Percentiles rank a stretch among this genome's conserved stretches.
These are phyloP conservation scores for Platycnemis pennipes DNA, from an alignment of 2,888 invertebrate species.

Conservation along the genomic window DNA sequence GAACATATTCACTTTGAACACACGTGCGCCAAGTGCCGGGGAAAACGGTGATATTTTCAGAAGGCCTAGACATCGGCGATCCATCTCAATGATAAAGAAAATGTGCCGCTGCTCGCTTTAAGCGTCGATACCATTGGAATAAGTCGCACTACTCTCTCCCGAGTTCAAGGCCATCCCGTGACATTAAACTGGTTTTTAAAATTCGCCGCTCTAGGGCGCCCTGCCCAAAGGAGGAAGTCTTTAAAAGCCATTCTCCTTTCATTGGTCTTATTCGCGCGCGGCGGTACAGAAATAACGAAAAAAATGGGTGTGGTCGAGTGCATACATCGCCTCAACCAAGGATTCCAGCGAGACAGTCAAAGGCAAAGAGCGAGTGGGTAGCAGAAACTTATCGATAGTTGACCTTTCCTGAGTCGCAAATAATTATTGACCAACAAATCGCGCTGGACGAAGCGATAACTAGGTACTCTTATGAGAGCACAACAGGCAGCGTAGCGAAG, in stretches of 20 bases:
- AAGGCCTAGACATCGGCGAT: background rate
- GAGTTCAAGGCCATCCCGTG: background rate
- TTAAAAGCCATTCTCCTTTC: background rate
- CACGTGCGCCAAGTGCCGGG: background rate
- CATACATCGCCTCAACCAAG: no score
- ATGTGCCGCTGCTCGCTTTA: background rate
- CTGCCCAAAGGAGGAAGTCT: background rate
- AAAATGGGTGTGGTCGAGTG: background rate
- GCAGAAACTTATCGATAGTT: no score
- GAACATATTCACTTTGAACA: background rate
- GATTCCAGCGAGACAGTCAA: no score
- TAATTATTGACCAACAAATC: no score
- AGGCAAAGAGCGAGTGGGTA: no score
- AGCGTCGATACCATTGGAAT: background rate
- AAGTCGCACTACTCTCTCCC: background rate
- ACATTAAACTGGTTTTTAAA: slow-evolving; percentile 8
- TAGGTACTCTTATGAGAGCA: no score
- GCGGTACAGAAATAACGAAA: background rate
- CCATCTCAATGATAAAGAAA: background rate
- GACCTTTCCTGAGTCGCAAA: no score
- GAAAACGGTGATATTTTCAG: background rate
- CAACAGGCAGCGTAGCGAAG: no score
- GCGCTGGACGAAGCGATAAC: no score
- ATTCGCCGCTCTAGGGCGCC: background rate
- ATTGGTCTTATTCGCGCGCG: background rate